Evolutionary conservation across 2,113 vertebrate species (phyloP).

Genomic region (Nyctibius bracteatus): DNA sequence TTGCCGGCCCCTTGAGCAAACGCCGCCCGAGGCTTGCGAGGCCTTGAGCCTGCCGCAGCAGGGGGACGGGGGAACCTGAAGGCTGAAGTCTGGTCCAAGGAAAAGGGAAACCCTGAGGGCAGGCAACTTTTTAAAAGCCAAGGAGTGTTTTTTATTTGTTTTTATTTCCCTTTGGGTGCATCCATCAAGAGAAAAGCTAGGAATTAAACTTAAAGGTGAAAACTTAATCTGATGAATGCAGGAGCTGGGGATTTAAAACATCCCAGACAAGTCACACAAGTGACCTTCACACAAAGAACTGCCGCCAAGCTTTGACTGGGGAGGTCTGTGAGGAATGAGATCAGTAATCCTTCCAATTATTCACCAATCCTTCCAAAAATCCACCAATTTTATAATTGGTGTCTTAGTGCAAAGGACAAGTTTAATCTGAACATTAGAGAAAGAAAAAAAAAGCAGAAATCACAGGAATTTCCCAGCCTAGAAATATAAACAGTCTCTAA

Average conservation of each 20-base stretch:
- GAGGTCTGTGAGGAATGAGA: not conserved
- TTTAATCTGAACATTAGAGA: accelerated
- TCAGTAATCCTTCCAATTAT: not conserved
- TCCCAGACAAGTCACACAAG: not conserved
- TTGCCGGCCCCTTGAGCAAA: no score
- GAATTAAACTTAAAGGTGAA: not conserved
- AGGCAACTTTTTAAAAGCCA: not conserved
- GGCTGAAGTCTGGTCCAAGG: not conserved
- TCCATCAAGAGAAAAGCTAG: not conserved
- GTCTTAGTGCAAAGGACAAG: not conserved
- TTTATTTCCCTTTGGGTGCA: not conserved
- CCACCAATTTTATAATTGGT: not conserved
- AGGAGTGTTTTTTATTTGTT: not conserved
- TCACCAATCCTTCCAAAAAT: no score
- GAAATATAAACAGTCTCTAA: not conserved
- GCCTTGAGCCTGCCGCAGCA: not conserved
- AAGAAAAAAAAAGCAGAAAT: not conserved
- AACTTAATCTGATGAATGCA: not conserved
- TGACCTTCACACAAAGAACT: not conserved
- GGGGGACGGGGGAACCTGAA: not conserved
- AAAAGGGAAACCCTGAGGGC: not conserved
- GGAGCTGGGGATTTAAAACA: not conserved
- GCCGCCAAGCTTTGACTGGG: not conserved
- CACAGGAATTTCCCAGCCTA: not conserved
- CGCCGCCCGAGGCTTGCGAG: no score